Percentiles rank a stretch among this genome's conserved stretches.
These are phyloP conservation scores for Emmelina monodactyla DNA, from an alignment of 2,888 invertebrate species.

Conservation along the genomic window DNA sequence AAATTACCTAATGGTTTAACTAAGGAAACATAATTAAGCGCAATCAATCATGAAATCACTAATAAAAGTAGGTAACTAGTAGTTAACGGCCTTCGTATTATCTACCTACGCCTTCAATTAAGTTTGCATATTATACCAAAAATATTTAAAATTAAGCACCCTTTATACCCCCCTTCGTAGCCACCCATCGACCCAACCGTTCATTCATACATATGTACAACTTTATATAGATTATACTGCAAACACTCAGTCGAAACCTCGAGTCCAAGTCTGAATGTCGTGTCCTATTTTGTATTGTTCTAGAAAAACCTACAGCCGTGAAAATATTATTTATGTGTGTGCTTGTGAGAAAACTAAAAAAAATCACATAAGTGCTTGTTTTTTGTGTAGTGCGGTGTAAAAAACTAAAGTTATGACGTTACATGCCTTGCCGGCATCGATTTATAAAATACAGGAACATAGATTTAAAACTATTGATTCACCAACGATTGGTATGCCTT, in stretches of 20 bases:
- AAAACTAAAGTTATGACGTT: slow-evolving; percentile 64
- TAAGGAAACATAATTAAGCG: no score
- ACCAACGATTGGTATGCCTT: slow-evolving; percentile 62
- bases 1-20: no score
- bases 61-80: no score
- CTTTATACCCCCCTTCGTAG: no score
- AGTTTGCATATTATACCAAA: no score
- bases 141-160: no score
- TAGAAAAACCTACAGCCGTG: slow-evolving; percentile 25
- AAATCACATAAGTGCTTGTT: slow-evolving; percentile 29
- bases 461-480: slow-evolving; percentile 53
- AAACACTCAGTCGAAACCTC: slow-evolving; percentile 34
- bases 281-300: slow-evolving; percentile 24
- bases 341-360: slow-evolving; percentile 33
- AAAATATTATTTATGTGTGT: slow-evolving; percentile 29
- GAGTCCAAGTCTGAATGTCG: slow-evolving; percentile 51
- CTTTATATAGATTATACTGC: slow-evolving; percentile 24
- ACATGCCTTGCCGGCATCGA: slow-evolving; percentile 54
- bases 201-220: no score
- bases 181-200: no score
- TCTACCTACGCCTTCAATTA: no score
- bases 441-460: slow-evolving; percentile 54
- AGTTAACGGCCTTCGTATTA: no score
- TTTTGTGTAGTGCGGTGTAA: slow-evolving; percentile 15
- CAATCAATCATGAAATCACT: no score